Evolutionary conservation across 2,888 invertebrate species (phyloP).

Genomic region (Caenorhabditis panamensis): DNA sequence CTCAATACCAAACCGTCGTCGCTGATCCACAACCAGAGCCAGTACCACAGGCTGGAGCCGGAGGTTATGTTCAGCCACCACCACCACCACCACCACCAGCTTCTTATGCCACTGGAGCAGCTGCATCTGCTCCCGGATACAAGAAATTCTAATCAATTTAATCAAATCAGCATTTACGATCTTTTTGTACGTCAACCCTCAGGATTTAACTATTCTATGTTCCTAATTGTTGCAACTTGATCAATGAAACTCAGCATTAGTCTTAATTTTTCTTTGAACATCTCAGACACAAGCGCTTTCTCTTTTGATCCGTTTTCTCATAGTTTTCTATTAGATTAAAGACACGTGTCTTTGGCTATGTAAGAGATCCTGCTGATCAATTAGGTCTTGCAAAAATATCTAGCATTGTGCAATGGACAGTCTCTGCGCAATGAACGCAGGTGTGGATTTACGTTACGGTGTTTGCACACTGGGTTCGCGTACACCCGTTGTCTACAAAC

Average conservation of each 20-base stretch:
- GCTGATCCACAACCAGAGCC: slow-evolving; percentile 42
- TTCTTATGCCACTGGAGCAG: slow-evolving; percentile 40
- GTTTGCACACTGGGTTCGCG: slow-evolving; percentile 33
- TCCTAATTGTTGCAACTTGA: neutral
- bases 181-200: no score
- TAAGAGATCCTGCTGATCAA: no score
- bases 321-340: no score
- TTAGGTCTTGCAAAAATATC: no score
- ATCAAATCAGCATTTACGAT: no score
- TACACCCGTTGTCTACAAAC: neutral
- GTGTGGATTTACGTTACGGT: slow-evolving; percentile 42
- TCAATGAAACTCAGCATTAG: no score
- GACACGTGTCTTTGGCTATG: no score
- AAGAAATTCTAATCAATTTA: slow-evolving; percentile 56
- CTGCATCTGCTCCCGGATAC: slow-evolving; percentile 44
- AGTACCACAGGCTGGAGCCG: slow-evolving; percentile 27
- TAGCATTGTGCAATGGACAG: no score
- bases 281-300: no score
- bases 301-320: no score
- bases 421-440: neutral
- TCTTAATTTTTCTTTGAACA: no score
- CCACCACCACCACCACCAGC: slow-evolving; percentile 60
- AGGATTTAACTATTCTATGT: neutral
- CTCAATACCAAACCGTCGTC: slow-evolving; percentile 28
- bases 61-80: slow-evolving; percentile 52